Evolutionary conservation across 2,797 vertebrate genomes (phyloP).

Genomic region (Halcyon badia): DNA sequence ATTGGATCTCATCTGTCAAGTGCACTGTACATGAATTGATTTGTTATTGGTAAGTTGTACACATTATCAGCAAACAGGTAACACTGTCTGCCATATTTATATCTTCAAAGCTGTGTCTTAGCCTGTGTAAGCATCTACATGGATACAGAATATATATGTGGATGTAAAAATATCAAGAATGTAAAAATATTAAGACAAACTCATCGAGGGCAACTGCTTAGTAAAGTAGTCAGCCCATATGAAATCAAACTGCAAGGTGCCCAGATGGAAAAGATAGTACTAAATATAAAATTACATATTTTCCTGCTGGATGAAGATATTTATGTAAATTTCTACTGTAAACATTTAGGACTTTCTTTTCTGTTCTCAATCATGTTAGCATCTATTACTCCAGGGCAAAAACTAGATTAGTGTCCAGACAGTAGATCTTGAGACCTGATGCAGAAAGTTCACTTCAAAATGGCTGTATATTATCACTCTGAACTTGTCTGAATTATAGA

Average conservation of each 20-base stretch:
- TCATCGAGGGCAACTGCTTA: background rate
- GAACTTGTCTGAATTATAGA: background rate
- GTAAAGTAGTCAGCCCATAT: background rate
- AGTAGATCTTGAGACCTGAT: background rate
- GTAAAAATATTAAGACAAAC: background rate
- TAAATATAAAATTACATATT: background rate
- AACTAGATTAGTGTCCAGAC: background rate
- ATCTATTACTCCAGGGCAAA: background rate
- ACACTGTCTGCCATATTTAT: background rate
- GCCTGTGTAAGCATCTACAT: fast-evolving
- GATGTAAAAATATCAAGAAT: background rate
- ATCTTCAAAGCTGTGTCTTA: background rate
- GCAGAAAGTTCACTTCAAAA: background rate
- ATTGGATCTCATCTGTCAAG: background rate
- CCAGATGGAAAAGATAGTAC: background rate
- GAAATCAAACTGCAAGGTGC: background rate
- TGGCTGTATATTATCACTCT: background rate
- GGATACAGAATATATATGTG: background rate
- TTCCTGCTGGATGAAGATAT: background rate
- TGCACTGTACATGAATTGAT: background rate
- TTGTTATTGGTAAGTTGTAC: background rate
- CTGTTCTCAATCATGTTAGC: fast-evolving
- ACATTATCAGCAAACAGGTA: background rate
- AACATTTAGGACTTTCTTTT: background rate
- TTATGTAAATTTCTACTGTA: background rate